phyloP scores from a whole-genome alignment of 30 jellyfish, hydroid and myxozoan species.

The Hydractinia symbiolongicarpus region DNA sequence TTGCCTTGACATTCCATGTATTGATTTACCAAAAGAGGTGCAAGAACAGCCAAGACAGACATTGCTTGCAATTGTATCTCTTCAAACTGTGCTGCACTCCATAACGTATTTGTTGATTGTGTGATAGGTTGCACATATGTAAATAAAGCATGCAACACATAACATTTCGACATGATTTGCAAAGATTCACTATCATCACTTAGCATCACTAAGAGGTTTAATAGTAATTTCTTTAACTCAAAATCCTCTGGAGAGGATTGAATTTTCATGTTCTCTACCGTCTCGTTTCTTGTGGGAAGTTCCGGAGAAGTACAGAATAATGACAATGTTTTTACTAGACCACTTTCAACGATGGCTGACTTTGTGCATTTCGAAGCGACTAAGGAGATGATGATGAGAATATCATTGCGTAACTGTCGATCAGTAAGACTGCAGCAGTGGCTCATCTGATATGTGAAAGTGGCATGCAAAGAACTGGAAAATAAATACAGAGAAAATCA shows the following conservation, averaged over 20 bases:
- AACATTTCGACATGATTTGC: conserved; percentile 40
- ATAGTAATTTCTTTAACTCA: conserved; percentile 58
- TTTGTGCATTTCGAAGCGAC: conserved; percentile 60
- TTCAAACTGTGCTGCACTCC: conserved; percentile 84
- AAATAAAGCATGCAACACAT: conserved; percentile 67
- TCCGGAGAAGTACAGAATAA: conserved; percentile 16
- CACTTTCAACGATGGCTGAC: conserved; percentile 58
- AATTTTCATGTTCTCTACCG: conserved; percentile 10
- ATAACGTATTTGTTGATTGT: conserved; percentile 30
- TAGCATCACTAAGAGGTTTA: not conserved
- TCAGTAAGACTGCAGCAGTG: conserved; percentile 74
- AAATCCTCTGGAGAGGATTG: conserved; percentile 55
- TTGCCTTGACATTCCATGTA: conserved; percentile 75
- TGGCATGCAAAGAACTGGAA: conserved; percentile 50
- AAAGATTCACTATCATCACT: not conserved
- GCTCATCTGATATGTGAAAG: conserved; percentile 41
- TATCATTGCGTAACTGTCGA: conserved; percentile 82
- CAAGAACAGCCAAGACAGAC: conserved; percentile 55
- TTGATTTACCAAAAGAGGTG: conserved; percentile 62
- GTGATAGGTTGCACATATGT: conserved; percentile 60
- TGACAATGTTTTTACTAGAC: conserved; percentile 12
- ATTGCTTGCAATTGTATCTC: conserved; percentile 80
- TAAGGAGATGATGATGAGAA: conserved; percentile 46
- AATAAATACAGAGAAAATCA: not conserved
- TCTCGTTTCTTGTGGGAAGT: conserved; percentile 11